Evolutionary conservation across 2,113 vertebrate genomes (phyloP).

Genomic region (Ammodytes dubius): DNA sequence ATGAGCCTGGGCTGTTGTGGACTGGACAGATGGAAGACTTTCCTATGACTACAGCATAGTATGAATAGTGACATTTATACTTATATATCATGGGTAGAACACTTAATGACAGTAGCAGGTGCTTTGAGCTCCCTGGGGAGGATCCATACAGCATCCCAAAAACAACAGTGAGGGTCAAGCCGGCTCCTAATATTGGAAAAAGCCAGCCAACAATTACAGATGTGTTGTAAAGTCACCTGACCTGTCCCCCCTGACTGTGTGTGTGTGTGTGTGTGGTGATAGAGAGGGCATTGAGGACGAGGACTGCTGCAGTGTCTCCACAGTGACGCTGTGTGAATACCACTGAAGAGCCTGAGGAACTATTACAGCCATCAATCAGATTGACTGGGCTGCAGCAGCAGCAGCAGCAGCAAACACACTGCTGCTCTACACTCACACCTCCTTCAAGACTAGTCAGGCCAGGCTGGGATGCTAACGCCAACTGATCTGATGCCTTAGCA

Average conservation of each 20-base stretch:
- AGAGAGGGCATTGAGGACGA: neutral
- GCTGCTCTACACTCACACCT: conserved; percentile 35
- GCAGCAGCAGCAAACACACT: conserved; percentile 56
- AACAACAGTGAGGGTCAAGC: neutral
- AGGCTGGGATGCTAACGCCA: neutral
- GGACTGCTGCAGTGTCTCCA: conserved; percentile 36
- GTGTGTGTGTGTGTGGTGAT: conserved; percentile 2
- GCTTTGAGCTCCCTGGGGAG: conserved; percentile 1
- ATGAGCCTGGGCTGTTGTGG: neutral
- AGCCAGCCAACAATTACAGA: neutral
- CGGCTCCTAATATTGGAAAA: neutral
- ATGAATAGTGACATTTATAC: too few relatives aligned
- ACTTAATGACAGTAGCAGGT: neutral
- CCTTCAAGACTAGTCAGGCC: conserved; percentile 3
- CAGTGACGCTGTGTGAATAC: conserved; percentile 33
- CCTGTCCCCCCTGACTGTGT: neutral
- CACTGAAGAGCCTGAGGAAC: conserved; percentile 45
- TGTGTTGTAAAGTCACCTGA: neutral
- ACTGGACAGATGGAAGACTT: neutral
- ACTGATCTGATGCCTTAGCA: neutral
- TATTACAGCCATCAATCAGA: conserved; percentile 63
- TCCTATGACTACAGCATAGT: too few relatives aligned
- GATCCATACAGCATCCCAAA: neutral
- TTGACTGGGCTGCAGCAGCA: conserved; percentile 21
- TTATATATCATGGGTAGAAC: neutral